Evolutionary conservation across 1,140 invertebrate genomes (phyloP).

Genomic region (Metaphire vulgaris): DNA sequence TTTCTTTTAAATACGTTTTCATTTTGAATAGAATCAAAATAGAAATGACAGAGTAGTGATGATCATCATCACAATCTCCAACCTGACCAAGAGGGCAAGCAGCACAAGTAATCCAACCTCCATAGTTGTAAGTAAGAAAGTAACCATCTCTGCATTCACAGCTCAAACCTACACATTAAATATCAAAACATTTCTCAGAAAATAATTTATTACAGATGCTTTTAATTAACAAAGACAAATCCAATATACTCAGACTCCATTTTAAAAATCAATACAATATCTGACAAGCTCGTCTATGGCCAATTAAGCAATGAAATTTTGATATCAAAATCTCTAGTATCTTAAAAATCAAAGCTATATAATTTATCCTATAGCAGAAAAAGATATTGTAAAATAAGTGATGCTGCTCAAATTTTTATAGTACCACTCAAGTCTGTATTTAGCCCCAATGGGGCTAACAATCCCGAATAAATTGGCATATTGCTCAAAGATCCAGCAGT

Average conservation of each 20-base stretch:
- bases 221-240: conserved; percentile 5
- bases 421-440: too few species aligned
- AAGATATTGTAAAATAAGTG: too few species aligned
- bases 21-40: neutral
- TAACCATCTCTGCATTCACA: conserved; percentile 42
- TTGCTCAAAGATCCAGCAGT: too few species aligned
- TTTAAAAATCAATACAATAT: conserved; percentile 1
- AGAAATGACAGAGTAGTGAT: neutral
- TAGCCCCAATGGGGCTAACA: too few species aligned
- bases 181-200: neutral
- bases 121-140: conserved; percentile 38
- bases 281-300: neutral
- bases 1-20: neutral
- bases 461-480: too few species aligned
- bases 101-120: conserved; percentile 38
- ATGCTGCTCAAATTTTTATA: too few species aligned
- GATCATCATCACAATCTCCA: neutral
- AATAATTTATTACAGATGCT: too few species aligned
- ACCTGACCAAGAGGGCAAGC: conserved; percentile 35
- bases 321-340: neutral
- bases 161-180: conserved; percentile 35
- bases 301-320: neutral
- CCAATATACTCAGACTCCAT: too few species aligned
- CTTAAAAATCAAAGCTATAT: conserved; percentile 1
- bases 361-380: too few species aligned